These are phyloP conservation scores for Pentalonia nigronervosa DNA, from an alignment of 1,140 invertebrate species.

Conservation along the genomic window DNA sequence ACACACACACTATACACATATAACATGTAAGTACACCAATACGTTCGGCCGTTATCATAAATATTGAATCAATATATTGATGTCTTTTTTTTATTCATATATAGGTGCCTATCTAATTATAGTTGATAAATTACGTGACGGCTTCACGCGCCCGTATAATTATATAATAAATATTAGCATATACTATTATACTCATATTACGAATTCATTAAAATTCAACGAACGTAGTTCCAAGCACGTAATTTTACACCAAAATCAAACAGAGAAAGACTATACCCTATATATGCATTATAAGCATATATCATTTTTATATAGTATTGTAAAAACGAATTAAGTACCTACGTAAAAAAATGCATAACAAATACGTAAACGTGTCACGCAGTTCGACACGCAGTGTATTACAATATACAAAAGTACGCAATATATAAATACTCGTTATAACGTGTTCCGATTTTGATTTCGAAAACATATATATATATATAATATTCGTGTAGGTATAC, in stretches of 20 bases:
- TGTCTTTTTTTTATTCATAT: not conserved
- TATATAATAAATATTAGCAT: not conserved
- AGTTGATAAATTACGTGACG: not conserved
- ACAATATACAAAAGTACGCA: no score
- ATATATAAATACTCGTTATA: not conserved
- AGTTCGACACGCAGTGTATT: no score
- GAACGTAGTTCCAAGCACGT: not conserved
- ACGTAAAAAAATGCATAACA: not conserved
- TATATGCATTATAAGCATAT: no score
- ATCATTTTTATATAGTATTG: not conserved
- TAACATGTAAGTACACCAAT: not conserved
- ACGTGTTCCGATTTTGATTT: not conserved
- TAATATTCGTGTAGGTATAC: no score
- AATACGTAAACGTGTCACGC: not conserved
- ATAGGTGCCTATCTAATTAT: not conserved
- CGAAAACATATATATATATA: not conserved
- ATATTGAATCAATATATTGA: not conserved
- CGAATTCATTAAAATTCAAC: not conserved
- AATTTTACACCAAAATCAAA: not conserved
- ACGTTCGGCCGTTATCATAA: not conserved
- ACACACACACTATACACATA: not conserved
- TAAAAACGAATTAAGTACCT: not conserved
- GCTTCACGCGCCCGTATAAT: not conserved
- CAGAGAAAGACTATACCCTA: not conserved
- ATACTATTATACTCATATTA: not conserved